Evolutionary conservation across 1,140 invertebrate genomes (phyloP), one percentile per base, ranked within the genome.

Genomic region (Eulimnadia texana): DNA sequence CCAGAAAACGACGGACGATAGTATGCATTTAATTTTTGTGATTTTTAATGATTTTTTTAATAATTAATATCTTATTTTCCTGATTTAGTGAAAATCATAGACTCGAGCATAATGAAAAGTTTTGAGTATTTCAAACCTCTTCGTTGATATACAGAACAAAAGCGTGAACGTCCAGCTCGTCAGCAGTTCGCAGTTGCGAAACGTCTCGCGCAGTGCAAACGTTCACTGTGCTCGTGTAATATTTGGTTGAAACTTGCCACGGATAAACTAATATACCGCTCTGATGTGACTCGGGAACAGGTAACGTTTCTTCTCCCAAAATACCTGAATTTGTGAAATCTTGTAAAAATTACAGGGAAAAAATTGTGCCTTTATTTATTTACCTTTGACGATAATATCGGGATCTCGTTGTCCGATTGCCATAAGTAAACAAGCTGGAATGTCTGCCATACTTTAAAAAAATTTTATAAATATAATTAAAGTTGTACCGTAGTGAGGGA

Each of bases 241-340:
- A 85, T 69, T 84, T 85, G 27, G 80, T 85, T 49, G 80, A 74
- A 61, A 84, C 79, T 58, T 77, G 69, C 80, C 82, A 82, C 10
- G 73, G 67, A 70, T 79, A 80, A 55, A 74, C 72, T 23, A 70
- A 64, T 29, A 79, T 68, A 33, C 74, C 69, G 47, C 76, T 72
- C 59, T 74, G 60, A 64, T 73, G 33, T 64, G 66, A 16, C 66
- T 63, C 49, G 29, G 70, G 63, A 50, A 67, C 66, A 67, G 74
- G 67, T 61, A 78, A 56, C 16, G 6, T 16, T 42, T 42, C 6
- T 6, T 16, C 33, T 6, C 6, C 64, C 70, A 63, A 72, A 72
- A 71, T 51, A 68, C 68, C 52, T 71, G 66, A 63, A 78, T 74
- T 50, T 68, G 73, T 74, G 66, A 25, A 63, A 70, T 62, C n/a